Evolutionary conservation across 2,888 invertebrate species (phyloP).

Genomic region (Leistus spinibarbis): DNA sequence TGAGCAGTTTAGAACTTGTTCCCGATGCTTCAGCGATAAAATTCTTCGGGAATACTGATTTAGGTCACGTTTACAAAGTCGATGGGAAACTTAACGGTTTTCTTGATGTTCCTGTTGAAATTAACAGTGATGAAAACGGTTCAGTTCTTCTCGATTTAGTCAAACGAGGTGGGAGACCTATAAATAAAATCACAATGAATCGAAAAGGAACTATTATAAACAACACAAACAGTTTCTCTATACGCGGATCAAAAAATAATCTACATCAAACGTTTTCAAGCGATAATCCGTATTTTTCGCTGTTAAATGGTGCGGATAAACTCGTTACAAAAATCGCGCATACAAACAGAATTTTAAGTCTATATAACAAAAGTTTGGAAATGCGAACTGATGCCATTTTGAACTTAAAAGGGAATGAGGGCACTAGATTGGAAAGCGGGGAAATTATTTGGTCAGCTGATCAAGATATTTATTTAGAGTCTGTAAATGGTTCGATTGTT

Average conservation of each 20-base stretch:
- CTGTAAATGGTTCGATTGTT: slow-evolving; percentile 75
- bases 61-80: slow-evolving; percentile 77
- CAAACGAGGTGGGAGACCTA: slow-evolving; percentile 53
- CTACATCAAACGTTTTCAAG: slow-evolving; percentile 77
- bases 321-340: slow-evolving; percentile 70
- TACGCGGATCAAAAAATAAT: slow-evolving; percentile 67
- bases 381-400: slow-evolving; percentile 71
- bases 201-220: slow-evolving; percentile 72
- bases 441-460: slow-evolving; percentile 77
- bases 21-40: slow-evolving; percentile 76
- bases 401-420: slow-evolving; percentile 77
- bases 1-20: slow-evolving; percentile 84
- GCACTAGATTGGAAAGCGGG: slow-evolving; percentile 73
- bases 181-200: slow-evolving; percentile 63
- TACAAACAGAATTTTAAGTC: slow-evolving; percentile 75
- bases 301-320: slow-evolving; percentile 71
- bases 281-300: slow-evolving; percentile 71
- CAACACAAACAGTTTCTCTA: slow-evolving; percentile 70
- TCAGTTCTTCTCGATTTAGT: slow-evolving; percentile 52
- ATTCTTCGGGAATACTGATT: slow-evolving; percentile 76
- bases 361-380: slow-evolving; percentile 69
- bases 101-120: slow-evolving; percentile 61
- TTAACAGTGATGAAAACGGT: slow-evolving; percentile 56
- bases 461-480: slow-evolving; percentile 77
- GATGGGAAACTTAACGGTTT: slow-evolving; percentile 71